phyloP scores from a whole-genome alignment of 2,888 invertebrate species.

The Cephus spinipes region DNA sequence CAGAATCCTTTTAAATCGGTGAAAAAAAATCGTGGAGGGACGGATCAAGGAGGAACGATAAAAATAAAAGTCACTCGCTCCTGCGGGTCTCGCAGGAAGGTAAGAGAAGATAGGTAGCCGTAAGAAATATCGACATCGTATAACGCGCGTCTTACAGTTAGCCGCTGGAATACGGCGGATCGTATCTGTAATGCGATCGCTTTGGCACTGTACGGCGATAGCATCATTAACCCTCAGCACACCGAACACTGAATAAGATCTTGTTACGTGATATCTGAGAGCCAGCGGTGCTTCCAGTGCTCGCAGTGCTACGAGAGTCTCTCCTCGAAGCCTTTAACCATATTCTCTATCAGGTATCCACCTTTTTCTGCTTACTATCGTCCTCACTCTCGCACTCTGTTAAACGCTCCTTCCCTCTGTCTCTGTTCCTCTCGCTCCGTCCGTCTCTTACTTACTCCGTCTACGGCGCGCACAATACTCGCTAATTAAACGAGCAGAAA shows the following conservation, averaged over 20 bases:
- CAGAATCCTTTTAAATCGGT: too few species aligned
- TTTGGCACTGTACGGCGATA: conserved; percentile 66
- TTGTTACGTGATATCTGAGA: conserved; percentile 64
- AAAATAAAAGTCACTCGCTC: neutral
- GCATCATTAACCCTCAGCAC: conserved; percentile 63
- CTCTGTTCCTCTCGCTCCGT: neutral
- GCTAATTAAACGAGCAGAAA: conserved; percentile 64
- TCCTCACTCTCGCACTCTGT: neutral
- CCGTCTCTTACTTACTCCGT: conserved; percentile 15
- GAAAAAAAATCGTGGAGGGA: too few species aligned
- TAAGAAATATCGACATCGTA: conserved; percentile 54
- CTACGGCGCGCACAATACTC: conserved; percentile 58
- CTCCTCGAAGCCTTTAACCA: neutral
- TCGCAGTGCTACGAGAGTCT: neutral
- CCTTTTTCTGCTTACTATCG: neutral
- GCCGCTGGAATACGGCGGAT: conserved; percentile 27
- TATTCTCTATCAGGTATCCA: neutral
- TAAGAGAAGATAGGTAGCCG: conserved; percentile 25
- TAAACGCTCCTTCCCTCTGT: conserved; percentile 5
- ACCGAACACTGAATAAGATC: conserved; percentile 62
- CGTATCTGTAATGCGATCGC: conserved; percentile 65
- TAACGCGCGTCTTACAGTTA: conserved; percentile 28
- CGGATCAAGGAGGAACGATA: neutral
- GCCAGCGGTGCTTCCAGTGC: conserved; percentile 26
- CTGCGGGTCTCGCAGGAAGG: conserved; percentile 4